Evolutionary conservation across 2,113 vertebrate species (phyloP).

Genomic region (Probosciger aterrimus): DNA sequence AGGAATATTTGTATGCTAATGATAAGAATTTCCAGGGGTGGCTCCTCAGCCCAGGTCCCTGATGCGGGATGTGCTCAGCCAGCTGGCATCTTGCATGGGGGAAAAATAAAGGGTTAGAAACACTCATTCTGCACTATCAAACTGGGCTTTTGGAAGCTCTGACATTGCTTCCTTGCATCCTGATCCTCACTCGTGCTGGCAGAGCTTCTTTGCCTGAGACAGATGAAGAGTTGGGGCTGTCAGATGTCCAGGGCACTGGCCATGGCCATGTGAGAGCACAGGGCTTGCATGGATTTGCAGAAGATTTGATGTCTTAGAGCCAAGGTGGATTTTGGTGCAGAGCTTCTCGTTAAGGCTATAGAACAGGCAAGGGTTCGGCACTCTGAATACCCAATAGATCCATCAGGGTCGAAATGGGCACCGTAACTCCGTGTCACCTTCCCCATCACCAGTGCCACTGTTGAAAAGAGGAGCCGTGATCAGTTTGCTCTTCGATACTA

Average conservation of each 20-base stretch:
- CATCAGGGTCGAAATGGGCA: not conserved
- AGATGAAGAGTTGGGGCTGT: not conserved
- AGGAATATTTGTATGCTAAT: constrained; percentile 34
- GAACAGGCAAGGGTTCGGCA: not conserved
- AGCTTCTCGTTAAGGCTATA: not conserved
- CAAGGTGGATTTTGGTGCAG: not conserved
- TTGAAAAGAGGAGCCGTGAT: not conserved
- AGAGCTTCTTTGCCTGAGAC: not conserved
- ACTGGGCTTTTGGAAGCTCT: not conserved
- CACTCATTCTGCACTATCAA: not conserved
- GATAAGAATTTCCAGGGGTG: not conserved
- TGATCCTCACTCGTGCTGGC: not conserved
- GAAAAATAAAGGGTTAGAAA: not conserved
- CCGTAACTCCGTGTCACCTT: not conserved
- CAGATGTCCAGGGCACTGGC: not conserved
- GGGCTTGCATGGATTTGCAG: not conserved
- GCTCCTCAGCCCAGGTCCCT: not conserved
- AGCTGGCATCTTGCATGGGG: not conserved
- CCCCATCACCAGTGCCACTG: not conserved
- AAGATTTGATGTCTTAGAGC: not conserved
- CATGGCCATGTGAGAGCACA: not conserved
- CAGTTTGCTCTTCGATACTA: not conserved
- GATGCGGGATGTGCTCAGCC: not conserved
- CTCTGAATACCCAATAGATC: not conserved
- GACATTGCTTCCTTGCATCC: not conserved